phyloP scores from a whole-genome alignment of 2,797 vertebrate species.

The Karalla daura region DNA sequence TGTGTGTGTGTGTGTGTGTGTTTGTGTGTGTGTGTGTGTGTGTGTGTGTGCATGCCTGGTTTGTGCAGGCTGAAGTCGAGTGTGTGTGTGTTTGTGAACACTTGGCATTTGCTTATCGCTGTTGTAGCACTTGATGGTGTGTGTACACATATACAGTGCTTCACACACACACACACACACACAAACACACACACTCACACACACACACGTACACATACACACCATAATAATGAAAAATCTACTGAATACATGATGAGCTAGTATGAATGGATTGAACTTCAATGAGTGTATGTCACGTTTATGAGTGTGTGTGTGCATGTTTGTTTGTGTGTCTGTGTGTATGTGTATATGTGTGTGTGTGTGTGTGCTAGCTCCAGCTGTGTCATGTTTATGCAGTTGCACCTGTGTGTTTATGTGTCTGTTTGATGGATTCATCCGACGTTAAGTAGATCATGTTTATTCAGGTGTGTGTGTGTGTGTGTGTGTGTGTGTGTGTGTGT shows the following conservation, averaged over 20 bases:
- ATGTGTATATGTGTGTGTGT: slow-evolving; percentile 5
- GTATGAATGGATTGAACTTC: neutral
- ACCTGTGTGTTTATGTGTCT: slow-evolving; percentile 14
- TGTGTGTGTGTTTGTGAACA: neutral
- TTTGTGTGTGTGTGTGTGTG: neutral
- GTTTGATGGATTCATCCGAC: slow-evolving; percentile 16
- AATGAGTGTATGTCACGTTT: neutral
- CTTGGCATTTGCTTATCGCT: slow-evolving; percentile 47
- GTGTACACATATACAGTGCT: slow-evolving; percentile 27
- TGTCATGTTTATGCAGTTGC: slow-evolving; percentile 41
- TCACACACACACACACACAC: neutral
- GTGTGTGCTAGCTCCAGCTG: neutral
- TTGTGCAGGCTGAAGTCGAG: neutral
- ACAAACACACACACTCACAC: slow-evolving; percentile 17
- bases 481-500: slow-evolving; percentile 23
- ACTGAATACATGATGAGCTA: slow-evolving; percentile 19
- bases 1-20: neutral
- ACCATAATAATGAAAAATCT: too few relatives aligned
- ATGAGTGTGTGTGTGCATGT: neutral
- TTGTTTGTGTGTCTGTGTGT: slow-evolving; percentile 9
- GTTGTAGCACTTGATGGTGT: slow-evolving; percentile 23
- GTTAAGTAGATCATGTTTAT: slow-evolving; percentile 49
- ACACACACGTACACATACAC: neutral
- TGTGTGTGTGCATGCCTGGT: neutral
- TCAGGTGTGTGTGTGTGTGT: slow-evolving; percentile 41